Base-by-base conservation (phyloP, 2,888 invertebrate species). In the Crossocerus cetratus region DNA sequence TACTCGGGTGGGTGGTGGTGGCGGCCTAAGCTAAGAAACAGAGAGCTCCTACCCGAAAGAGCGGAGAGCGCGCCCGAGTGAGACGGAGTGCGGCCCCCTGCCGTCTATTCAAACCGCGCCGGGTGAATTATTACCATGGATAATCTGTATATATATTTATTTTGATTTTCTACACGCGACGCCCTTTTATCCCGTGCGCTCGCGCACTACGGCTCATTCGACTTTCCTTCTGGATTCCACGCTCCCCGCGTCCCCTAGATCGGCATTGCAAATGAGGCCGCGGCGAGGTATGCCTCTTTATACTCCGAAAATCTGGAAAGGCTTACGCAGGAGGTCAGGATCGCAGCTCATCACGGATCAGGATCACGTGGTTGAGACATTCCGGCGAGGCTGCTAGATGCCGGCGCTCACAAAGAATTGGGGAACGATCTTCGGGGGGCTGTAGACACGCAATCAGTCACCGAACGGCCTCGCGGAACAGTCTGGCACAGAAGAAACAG, bases 71-170 rank as follows among this genome's bases (percentile, higher is more conserved):
- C 55, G 54, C 64, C 63, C 43, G 71, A 65, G 65, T 44, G 70
- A 66, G 22, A 74, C 58, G 55, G 65, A 72, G 72, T 80, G 78
- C 83, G 89, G 87, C 87, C 89, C 87, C 89, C 89, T 83, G 86
- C 87, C 84, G 89, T 82, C 86, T 87, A 88, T 89, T 88, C 87
- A 89, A 89, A 89, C 87, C 86, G 82, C 85, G n/a, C 8, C 32
- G 81, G 80, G 73, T 89, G 89, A 89, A 78, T 88, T 89, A 89
- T 88, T 82, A 85, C 86, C 85, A 60, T 85, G 87, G 87, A 88
- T 89, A 88, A 89, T 89, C 87, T 88, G 86, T 88, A 87, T 89
- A 89, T 88, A 87, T 89, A 87, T 89, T 89, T 89, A 88, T 89
- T 88, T 88, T 87, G 87, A 89, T 88, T 88, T 86, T 86, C 84